These are phyloP conservation scores for Mormyrops attenuatus DNA, from an alignment of 2,797 vertebrate species.

Conservation along the genomic window DNA sequence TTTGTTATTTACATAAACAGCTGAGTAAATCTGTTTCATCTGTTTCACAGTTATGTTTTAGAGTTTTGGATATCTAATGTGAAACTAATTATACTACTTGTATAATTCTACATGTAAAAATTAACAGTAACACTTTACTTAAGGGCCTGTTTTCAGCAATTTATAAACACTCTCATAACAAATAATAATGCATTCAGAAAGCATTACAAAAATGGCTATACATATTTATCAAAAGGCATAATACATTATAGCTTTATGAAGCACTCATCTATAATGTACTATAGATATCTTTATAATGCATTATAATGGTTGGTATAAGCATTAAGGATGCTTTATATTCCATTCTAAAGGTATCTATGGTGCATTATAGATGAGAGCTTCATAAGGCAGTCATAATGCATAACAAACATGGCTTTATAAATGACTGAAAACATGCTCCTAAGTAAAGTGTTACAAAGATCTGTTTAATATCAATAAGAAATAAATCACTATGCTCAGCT, in stretches of 20 bases:
- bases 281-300: neutral
- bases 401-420: neutral
- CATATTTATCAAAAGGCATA: neutral
- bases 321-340: neutral
- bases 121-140: neutral
- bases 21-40: neutral
- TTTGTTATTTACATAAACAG: neutral
- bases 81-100: neutral
- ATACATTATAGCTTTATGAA: neutral
- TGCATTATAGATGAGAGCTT: neutral
- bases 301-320: neutral
- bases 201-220: neutral
- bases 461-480: neutral
- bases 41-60: neutral
- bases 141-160: neutral
- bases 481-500: neutral
- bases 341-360: neutral
- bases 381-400: too few species aligned
- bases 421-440: neutral
- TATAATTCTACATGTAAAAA: neutral
- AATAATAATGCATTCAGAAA: neutral
- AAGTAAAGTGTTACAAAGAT: neutral
- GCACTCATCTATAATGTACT: neutral
- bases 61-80: neutral
- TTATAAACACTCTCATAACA: neutral